Evolutionary conservation across 1,140 invertebrate genomes (phyloP).

Genomic region (Solen grandis): DNA sequence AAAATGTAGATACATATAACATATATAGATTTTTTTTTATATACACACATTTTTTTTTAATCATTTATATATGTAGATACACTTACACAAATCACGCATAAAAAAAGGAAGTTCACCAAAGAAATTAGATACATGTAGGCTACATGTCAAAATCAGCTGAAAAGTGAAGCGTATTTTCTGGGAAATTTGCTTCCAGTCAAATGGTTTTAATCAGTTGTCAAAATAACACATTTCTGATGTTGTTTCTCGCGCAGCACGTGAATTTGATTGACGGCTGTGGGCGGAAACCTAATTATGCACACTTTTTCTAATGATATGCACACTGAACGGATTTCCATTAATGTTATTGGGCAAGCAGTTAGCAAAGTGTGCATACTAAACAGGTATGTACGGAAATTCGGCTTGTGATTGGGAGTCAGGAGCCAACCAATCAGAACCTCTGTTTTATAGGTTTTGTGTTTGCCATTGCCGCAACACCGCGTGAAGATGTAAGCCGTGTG

Average conservation of each 20-base stretch:
- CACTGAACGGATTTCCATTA: slow-evolving; percentile 21
- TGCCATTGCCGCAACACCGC: slow-evolving; percentile 32
- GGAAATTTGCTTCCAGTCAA: too few species aligned
- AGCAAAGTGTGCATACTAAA: slow-evolving; percentile 34
- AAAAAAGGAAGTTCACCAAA: too few species aligned
- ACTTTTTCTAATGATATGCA: slow-evolving; percentile 51
- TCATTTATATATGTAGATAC: too few species aligned
- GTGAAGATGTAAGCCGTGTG: slow-evolving; percentile 55
- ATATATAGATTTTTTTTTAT: too few species aligned
- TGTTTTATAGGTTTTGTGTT: slow-evolving; percentile 19
- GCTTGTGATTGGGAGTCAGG: slow-evolving; percentile 11
- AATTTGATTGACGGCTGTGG: not conserved
- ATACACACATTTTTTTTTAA: too few species aligned
- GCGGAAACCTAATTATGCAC: slow-evolving; percentile 44
- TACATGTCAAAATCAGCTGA: too few species aligned
- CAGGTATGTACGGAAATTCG: slow-evolving; percentile 20
- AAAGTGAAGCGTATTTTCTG: too few species aligned
- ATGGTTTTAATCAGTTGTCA: too few species aligned
- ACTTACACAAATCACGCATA: too few species aligned
- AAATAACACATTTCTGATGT: too few species aligned
- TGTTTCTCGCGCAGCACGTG: not conserved
- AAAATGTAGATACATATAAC: too few species aligned
- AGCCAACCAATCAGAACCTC: slow-evolving; percentile 25
- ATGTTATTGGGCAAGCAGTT: slow-evolving; percentile 23
- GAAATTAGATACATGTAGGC: too few species aligned